Percentiles rank a stretch among this genome's conserved stretches.
Conservation (phyloP, 2,797 vertebrate species). For the Tapirus indicus region DNA sequence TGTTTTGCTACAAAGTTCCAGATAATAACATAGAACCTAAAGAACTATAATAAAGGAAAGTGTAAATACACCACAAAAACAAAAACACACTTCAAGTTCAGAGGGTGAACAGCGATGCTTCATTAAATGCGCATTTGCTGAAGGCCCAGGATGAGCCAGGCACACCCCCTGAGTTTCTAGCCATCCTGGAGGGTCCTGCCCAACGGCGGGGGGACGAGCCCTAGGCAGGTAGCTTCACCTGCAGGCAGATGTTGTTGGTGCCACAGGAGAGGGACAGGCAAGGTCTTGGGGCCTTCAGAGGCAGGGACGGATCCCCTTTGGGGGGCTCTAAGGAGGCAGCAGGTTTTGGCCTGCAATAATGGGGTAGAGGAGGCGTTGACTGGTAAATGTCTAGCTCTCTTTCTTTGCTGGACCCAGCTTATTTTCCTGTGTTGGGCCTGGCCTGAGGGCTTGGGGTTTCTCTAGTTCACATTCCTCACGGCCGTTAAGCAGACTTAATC, state of each 20-base stretch:
- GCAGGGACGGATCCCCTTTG: not conserved
- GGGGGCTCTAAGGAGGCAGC: not conserved
- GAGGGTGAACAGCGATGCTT: not conserved
- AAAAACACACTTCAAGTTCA: not conserved
- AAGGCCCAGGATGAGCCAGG: not conserved
- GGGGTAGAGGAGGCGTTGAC: not conserved
- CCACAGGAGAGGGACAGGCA: not conserved
- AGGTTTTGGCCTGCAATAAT: not conserved
- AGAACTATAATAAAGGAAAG: not conserved
- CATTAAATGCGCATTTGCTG: not conserved
- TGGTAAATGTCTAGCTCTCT: not conserved
- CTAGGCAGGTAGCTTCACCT: too few species aligned
- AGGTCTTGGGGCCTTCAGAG: not conserved
- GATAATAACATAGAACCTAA: not conserved
- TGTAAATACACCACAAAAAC: not conserved
- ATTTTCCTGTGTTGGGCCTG: not conserved
- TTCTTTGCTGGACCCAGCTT: not conserved
- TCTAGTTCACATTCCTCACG: not conserved
- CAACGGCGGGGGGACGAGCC: rapidly evolving
- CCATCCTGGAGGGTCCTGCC: not conserved
- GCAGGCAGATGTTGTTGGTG: not conserved
- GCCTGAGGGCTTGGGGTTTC: not conserved
- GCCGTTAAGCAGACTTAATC: not conserved
- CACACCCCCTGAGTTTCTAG: not conserved
- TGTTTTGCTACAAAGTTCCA: not conserved